Conservation (phyloP, 1,140 invertebrate genomes). For the Pissodes strobi region DNA sequence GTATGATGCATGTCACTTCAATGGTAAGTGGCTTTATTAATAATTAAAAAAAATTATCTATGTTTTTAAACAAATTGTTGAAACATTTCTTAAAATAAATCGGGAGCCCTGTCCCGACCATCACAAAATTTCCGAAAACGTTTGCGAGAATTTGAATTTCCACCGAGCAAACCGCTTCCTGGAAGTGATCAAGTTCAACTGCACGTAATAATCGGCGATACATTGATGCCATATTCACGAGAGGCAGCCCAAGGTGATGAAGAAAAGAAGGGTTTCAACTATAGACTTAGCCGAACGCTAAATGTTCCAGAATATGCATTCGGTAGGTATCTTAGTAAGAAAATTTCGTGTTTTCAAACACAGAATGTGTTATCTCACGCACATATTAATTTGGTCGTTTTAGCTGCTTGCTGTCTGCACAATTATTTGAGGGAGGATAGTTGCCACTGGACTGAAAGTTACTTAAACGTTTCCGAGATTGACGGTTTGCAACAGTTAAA, state of each 20-base stretch:
- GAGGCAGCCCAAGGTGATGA: conserved; percentile 30
- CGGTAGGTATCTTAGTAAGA: neutral
- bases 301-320: too few species aligned
- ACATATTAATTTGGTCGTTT: conserved; percentile 1
- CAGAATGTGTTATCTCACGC: neutral
- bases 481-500: neutral
- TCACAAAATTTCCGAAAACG: conserved; percentile 9
- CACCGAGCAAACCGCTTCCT: conserved; percentile 13
- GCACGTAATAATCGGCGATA: conserved; percentile 41
- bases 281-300: conserved; percentile 1
- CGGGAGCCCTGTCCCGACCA: too few species aligned
- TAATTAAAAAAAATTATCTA: too few species aligned
- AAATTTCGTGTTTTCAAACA: conserved; percentile 5
- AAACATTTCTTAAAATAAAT: too few species aligned
- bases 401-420: too few species aligned
- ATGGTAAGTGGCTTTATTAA: too few species aligned
- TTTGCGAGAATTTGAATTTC: conserved; percentile 6
- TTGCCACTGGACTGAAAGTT: conserved; percentile 15
- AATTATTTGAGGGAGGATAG: too few species aligned
- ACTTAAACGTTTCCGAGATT: neutral
- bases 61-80: too few species aligned
- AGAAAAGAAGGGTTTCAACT: conserved; percentile 25
- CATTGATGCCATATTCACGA: conserved; percentile 22
- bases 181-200: conserved; percentile 21
- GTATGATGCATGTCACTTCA: too few species aligned